These are phyloP conservation scores for Blera fallax DNA, from an alignment of 2,888 invertebrate genomes.

Conservation along the genomic window DNA sequence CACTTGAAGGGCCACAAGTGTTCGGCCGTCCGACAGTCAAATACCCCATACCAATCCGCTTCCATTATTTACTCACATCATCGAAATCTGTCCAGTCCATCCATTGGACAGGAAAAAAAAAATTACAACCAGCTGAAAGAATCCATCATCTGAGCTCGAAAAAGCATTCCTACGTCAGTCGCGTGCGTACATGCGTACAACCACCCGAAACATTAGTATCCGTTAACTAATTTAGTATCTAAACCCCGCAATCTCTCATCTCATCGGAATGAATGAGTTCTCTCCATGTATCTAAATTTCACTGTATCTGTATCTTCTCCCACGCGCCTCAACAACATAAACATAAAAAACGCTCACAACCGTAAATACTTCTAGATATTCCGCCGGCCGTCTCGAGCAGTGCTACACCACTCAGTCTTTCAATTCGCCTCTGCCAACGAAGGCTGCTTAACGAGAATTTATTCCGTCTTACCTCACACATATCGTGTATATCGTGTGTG, in stretches of 20 bases:
- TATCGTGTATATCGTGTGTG: neutral
- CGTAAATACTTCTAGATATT: neutral
- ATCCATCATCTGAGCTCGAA: slow-evolving; percentile 35
- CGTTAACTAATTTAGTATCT: slow-evolving; percentile 27
- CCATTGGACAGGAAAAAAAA: neutral
- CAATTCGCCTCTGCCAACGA: slow-evolving; percentile 56
- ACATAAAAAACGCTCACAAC: slow-evolving; percentile 36
- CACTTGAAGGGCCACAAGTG: slow-evolving; percentile 7
- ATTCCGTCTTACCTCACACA: neutral
- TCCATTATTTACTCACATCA: neutral
- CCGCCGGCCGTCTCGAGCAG: slow-evolving; percentile 21
- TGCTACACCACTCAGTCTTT: slow-evolving; percentile 57
- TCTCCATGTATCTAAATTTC: neutral
- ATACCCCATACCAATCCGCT: neutral
- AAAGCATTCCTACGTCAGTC: slow-evolving; percentile 36
- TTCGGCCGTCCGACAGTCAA: neutral
- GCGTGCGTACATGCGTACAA: slow-evolving; percentile 42
- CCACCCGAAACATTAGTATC: slow-evolving; percentile 4
- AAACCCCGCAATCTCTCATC: slow-evolving; percentile 32
- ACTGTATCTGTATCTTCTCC: slow-evolving; percentile 35
- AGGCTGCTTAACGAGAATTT: slow-evolving; percentile 27
- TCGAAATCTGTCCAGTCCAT: slow-evolving; percentile 1
- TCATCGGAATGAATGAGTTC: slow-evolving; percentile 39
- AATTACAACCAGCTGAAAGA: slow-evolving; percentile 17
- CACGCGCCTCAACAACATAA: slow-evolving; percentile 56